These are phyloP conservation scores for Parelbella ahira DNA, from an alignment of 2,888 invertebrate genomes.

Conservation along the genomic window DNA sequence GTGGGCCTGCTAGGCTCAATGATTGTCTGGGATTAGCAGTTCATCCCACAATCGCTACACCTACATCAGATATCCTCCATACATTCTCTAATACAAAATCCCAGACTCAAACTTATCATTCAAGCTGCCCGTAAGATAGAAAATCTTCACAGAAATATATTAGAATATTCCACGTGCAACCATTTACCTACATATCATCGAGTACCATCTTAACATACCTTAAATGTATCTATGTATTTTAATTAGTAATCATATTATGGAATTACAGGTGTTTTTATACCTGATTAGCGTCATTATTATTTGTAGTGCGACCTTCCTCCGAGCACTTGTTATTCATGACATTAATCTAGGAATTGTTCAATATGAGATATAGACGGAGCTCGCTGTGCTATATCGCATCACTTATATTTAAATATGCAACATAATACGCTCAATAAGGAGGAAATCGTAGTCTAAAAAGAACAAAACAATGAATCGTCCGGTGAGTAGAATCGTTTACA, in stretches of 20 bases:
- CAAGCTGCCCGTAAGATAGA: too few species aligned
- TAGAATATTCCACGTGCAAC: constrained; percentile 2
- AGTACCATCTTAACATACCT: constrained; percentile 10
- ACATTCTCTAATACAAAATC: constrained; percentile 52
- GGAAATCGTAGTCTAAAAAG: constrained; percentile 39
- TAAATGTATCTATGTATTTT: constrained; percentile 20
- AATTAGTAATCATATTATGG: constrained; percentile 20
- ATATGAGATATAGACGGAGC: constrained; percentile 19
- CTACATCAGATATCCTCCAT: constrained; percentile 46
- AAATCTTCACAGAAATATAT: not conserved
- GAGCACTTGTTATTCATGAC: constrained; percentile 23
- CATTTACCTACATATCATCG: constrained; percentile 15
- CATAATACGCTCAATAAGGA: constrained; percentile 25
- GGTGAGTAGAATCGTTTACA: constrained; percentile 55
- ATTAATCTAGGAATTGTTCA: constrained; percentile 22
- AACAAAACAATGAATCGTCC: constrained; percentile 42
- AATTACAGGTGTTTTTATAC: constrained; percentile 17
- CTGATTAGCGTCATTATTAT: constrained; percentile 22
- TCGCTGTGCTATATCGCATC: constrained; percentile 24
- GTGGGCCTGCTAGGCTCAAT: constrained; percentile 34
- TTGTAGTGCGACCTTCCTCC: constrained; percentile 20
- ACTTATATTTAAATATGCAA: constrained; percentile 1
- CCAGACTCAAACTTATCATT: too few species aligned
- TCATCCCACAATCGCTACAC: constrained; percentile 64
- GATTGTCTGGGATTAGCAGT: constrained; percentile 58